Evolutionary conservation across 1,140 invertebrate genomes (phyloP).

Genomic region (Condylostylus longicornis): DNA sequence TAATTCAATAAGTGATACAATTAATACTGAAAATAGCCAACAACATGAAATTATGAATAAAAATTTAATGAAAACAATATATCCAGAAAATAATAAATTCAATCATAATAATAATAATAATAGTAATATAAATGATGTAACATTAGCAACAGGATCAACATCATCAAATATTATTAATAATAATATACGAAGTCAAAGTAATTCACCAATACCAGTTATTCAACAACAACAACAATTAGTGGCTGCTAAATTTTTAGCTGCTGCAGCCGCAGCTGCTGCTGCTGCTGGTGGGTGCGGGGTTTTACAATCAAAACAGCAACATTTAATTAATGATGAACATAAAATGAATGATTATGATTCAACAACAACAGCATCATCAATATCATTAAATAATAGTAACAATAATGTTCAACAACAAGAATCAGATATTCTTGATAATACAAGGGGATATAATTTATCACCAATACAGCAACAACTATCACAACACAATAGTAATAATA

Average conservation of each 20-base stretch:
- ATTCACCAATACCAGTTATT: slow-evolving; percentile 1
- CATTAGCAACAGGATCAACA: no score
- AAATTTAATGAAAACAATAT: slow-evolving; percentile 12
- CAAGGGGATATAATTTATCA: no score
- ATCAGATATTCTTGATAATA: no score
- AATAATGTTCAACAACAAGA: no score
- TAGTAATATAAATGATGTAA: no score
- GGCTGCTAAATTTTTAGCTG: slow-evolving; percentile 10
- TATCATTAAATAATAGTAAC: no score
- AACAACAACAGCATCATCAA: no score
- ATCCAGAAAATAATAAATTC: slow-evolving; percentile 26
- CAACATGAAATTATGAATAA: slow-evolving; percentile 10
- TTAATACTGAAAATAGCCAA: not conserved
- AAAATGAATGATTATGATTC: no score
- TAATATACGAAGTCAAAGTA: not conserved
- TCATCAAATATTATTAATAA: slow-evolving; percentile 15
- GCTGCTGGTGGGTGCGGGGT: not conserved
- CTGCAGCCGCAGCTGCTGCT: not conserved
- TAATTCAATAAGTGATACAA: not conserved
- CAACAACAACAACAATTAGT: slow-evolving; percentile 7
- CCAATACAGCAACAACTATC: not conserved
- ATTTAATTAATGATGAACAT: no score
- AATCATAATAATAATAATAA: no score
- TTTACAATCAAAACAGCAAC: no score
- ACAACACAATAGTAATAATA: not conserved